A percentile compares a stretch with the other conserved stretches of the same genome.
Conservation (phyloP, 2,888 invertebrate genomes). For the Athetis lepigone region DNA sequence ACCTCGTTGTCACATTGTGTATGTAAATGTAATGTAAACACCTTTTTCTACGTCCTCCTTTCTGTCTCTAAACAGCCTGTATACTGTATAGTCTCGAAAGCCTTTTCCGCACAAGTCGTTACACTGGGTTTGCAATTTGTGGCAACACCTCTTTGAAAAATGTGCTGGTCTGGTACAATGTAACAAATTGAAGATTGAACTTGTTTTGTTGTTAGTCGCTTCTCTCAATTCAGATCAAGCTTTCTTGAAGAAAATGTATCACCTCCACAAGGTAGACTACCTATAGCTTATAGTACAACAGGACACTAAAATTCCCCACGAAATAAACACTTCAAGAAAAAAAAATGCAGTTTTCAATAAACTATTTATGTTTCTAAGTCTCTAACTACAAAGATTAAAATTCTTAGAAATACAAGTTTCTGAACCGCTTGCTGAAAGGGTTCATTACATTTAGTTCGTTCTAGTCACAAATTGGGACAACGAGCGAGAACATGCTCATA, state of each 20-base stretch:
- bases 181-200: too few relatives aligned
- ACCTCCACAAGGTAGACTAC: too few relatives aligned
- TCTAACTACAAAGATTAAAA: conserved; percentile 15
- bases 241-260: too few relatives aligned
- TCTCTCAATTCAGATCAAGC: too few relatives aligned
- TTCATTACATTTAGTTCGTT: conserved; percentile 34
- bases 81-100: background rate
- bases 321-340: too few relatives aligned
- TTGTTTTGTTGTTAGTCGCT: too few relatives aligned
- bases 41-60: background rate
- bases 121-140: background rate
- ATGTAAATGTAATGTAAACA: background rate
- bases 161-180: background rate
- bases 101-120: background rate
- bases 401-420: conserved; percentile 24
- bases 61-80: background rate
- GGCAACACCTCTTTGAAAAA: background rate
- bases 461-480: background rate
- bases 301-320: too few relatives aligned
- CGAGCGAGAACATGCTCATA: background rate
- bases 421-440: conserved; percentile 32
- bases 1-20: conserved; percentile 15
- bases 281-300: too few relatives aligned
- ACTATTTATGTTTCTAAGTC: conserved; percentile 19
- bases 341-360: conserved; percentile 18